Conservation (phyloP, 2,888 invertebrate species). For the Blastobasis adustella region DNA sequence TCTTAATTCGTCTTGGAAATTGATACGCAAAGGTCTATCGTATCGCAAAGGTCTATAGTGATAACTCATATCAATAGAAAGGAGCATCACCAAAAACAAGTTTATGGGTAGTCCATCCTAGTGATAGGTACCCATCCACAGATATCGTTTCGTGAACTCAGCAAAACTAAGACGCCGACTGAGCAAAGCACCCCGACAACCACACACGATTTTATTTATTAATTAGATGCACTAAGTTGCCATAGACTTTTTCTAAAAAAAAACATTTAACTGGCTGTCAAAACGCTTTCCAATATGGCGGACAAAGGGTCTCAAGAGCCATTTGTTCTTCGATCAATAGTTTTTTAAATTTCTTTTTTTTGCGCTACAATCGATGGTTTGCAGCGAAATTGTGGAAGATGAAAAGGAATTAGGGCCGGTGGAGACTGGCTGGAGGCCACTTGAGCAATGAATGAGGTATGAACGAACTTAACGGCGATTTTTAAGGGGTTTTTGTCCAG, state of each 20-base stretch:
- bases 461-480: slow-evolving; percentile 58
- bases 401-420: slow-evolving; percentile 63
- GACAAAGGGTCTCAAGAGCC: slow-evolving; percentile 66
- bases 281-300: slow-evolving; percentile 67
- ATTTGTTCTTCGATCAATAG: slow-evolving; percentile 66
- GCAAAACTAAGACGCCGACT: too few relatives aligned
- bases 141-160: too few relatives aligned
- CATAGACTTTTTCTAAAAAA: background rate
- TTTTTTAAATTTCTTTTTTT: slow-evolving; percentile 57
- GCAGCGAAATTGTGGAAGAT: slow-evolving; percentile 45
- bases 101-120: too few relatives aligned
- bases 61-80: too few relatives aligned
- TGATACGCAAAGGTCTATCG: too few relatives aligned
- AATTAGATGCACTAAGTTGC: too few relatives aligned
- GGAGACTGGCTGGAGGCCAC: slow-evolving; percentile 49
- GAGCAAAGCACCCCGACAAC: too few relatives aligned
- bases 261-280: slow-evolving; percentile 45
- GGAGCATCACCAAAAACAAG: too few relatives aligned
- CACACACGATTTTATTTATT: too few relatives aligned
- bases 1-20: too few relatives aligned
- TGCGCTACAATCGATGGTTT: slow-evolving; percentile 59
- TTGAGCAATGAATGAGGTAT: slow-evolving; percentile 57
- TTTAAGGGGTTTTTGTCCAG: slow-evolving; percentile 57
- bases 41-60: too few relatives aligned
- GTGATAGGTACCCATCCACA: too few relatives aligned